Conservation (phyloP, 2,113 vertebrate genomes). For the Lophotis ruficrista region DNA sequence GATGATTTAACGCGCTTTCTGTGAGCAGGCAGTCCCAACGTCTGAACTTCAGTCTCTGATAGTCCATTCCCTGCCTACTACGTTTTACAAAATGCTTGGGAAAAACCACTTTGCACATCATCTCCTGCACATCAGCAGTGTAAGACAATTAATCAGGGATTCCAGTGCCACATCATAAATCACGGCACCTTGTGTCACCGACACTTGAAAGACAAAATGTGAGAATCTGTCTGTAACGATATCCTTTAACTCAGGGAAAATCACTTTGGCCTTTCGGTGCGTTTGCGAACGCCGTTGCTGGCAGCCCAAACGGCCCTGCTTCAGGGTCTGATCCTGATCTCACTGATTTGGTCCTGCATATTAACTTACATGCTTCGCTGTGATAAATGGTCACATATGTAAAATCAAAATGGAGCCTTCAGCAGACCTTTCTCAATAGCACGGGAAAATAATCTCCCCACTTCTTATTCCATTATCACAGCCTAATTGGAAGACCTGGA, state of each 20-base stretch:
- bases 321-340: not conserved
- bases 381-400: not conserved
- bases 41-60: not conserved
- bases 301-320: not conserved
- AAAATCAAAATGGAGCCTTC: not conserved
- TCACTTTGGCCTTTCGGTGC: not conserved
- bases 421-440: not conserved
- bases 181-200: not conserved
- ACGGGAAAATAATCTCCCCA: not conserved
- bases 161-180: constrained; percentile 23
- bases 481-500: not conserved
- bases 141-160: constrained; percentile 38
- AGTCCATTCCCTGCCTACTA: not conserved
- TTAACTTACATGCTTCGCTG: not conserved
- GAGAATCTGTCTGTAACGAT: not conserved
- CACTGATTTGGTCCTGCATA: not conserved
- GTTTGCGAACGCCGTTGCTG: not conserved
- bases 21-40: not conserved
- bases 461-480: not conserved
- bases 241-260: not conserved
- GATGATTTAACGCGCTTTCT: not conserved
- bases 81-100: not conserved
- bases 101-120: constrained; percentile 9
- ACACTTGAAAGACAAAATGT: not conserved
- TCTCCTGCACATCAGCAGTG: constrained; percentile 10